These are phyloP conservation scores for Paracentrotus lividus DNA, from an alignment of 53 echinoderm and acorn worm genomes.

Conservation along the genomic window DNA sequence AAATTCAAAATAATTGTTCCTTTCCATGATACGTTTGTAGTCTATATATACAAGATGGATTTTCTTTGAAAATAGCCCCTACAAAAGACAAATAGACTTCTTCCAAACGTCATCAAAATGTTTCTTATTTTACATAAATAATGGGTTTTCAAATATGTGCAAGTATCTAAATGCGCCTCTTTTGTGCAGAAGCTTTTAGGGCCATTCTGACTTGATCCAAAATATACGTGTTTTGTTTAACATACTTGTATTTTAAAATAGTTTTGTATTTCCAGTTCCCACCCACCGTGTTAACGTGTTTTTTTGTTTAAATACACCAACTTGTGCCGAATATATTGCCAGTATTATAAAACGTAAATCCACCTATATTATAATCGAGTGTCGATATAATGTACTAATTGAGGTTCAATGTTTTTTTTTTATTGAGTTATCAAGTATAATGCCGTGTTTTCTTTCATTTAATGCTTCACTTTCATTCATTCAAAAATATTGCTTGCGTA, in stretches of 20 bases:
- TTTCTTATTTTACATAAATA: no score
- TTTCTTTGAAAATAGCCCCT: no score
- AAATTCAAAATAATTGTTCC: no score
- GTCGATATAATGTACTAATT: background rate
- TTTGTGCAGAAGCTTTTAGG: no score
- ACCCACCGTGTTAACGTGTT: background rate
- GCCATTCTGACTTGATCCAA: background rate
- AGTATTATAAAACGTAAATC: background rate
- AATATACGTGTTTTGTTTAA: no score
- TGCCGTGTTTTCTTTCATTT: background rate
- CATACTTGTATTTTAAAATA: no score
- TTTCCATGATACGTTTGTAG: no score
- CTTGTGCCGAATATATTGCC: constrained; percentile 36
- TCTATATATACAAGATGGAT: no score
- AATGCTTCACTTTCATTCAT: background rate
- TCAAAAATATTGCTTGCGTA: background rate
- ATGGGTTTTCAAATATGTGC: no score
- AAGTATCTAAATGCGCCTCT: no score
- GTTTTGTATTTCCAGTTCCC: background rate
- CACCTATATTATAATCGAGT: background rate
- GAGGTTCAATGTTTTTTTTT: background rate
- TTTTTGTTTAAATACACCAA: background rate
- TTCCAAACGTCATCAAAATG: no score
- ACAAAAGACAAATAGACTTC: no score
- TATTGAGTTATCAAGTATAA: background rate